Evolutionary conservation across 2,888 invertebrate species (phyloP).

Genomic region (Polia nebulosa): DNA sequence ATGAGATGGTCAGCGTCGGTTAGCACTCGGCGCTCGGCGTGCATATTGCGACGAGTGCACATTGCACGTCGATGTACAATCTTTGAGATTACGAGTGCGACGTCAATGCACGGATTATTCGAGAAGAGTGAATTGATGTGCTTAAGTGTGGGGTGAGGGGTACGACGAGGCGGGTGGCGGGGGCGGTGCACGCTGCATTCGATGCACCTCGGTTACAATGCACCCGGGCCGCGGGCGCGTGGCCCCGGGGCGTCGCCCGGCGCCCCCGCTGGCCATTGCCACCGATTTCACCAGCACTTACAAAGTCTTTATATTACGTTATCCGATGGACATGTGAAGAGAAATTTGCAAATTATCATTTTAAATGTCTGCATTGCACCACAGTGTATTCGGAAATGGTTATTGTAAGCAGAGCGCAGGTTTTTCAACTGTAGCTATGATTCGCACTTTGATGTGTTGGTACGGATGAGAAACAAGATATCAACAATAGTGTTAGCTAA

Average conservation of each 20-base stretch:
- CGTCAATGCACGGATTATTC: slow-evolving; percentile 88
- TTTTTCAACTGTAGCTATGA: neutral
- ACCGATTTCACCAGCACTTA: slow-evolving; percentile 79
- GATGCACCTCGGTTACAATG: slow-evolving; percentile 79
- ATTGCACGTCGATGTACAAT: slow-evolving; percentile 70
- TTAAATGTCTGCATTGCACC: slow-evolving; percentile 33
- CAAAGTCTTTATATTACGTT: slow-evolving; percentile 70
- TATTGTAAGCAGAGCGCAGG: slow-evolving; percentile 3
- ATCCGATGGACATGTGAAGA: slow-evolving; percentile 50
- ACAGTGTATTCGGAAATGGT: neutral
- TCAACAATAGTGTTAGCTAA: neutral
- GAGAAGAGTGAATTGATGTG: slow-evolving; percentile 81
- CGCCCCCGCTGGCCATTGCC: slow-evolving; percentile 81
- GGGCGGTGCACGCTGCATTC: slow-evolving; percentile 75
- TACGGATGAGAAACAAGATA: no score
- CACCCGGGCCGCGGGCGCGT: slow-evolving; percentile 72
- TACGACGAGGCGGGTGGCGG: slow-evolving; percentile 51
- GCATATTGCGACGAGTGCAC: slow-evolving; percentile 77
- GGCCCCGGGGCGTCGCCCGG: slow-evolving; percentile 61
- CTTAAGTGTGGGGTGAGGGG: slow-evolving; percentile 64
- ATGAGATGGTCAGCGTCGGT: slow-evolving; percentile 68
- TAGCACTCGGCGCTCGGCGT: slow-evolving; percentile 60
- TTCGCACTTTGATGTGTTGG: neutral
- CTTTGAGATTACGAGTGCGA: slow-evolving; percentile 81
- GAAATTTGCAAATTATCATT: slow-evolving; percentile 39